A percentile compares a stretch with the other conserved stretches of the same genome.
phyloP scores from a whole-genome alignment of 2,797 vertebrate species.

The Glyptemys insculpta region DNA sequence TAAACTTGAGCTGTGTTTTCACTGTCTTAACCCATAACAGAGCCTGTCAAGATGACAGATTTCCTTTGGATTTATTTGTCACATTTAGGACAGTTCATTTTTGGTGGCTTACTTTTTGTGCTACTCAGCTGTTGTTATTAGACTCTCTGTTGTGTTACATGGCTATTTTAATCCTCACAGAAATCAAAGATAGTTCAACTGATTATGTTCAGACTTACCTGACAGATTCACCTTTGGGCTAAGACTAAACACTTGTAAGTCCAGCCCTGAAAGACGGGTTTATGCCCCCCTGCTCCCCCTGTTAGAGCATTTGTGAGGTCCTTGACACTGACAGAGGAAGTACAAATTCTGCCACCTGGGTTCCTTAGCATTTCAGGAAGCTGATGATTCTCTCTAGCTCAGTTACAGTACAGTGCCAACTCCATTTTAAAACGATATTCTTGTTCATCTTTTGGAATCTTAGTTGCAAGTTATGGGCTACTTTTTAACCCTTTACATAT shows the following conservation, averaged over 20 bases:
- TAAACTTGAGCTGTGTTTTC: not conserved
- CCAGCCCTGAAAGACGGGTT: not conserved
- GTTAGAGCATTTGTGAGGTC: not conserved
- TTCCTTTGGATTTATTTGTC: not conserved
- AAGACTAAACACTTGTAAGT: not conserved
- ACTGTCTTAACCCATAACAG: not conserved
- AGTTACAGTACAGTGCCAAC: not conserved
- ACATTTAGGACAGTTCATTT: fast-evolving
- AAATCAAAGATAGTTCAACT: conserved; percentile 19
- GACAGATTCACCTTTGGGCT: not conserved
- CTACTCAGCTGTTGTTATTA: not conserved
- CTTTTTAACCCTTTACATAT: not conserved
- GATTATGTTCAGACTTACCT: not conserved
- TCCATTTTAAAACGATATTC: not conserved
- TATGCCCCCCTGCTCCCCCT: not conserved
- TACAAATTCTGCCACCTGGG: not conserved
- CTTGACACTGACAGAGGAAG: not conserved
- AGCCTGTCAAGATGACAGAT: not conserved
- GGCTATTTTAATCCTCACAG: not conserved
- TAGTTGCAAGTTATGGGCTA: not conserved
- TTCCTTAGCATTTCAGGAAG: not conserved
- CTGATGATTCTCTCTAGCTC: not conserved
- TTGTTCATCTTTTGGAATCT: not conserved
- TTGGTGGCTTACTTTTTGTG: not conserved
- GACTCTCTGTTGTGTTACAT: not conserved